Evolutionary conservation across 2,888 invertebrate genomes (phyloP), one percentile per base, ranked within the genome.

Genomic region (Drosophila mimetica): DNA sequence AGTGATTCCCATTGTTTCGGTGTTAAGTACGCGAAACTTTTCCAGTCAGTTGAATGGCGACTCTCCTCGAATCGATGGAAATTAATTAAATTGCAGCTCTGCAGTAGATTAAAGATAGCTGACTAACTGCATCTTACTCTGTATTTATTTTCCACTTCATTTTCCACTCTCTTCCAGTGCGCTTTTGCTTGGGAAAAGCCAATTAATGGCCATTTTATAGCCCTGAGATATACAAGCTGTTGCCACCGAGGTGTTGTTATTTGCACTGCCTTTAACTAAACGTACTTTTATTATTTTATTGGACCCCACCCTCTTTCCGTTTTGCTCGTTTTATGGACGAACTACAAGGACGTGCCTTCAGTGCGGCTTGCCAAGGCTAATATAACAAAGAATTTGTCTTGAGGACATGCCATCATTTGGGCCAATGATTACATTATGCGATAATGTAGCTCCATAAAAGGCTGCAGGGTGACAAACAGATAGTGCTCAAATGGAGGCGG

Each of bases 401-500:
- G 65, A 85, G 88, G 84, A 84, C 82, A 84, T 84, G 86, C 74
- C 67, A 61, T 65, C 87, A 88, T 86, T 87, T 82, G 88, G 67
- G 76, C 77, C 87, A 88, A 85, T 87, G 84, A 85, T 88, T 85
- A 85, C 89, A 85, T 88, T 87, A 85, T 85, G 89, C 89, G 84
- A 85, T 88, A 85, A 85, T 85, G 88, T 81, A 75, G 82, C 74
- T 72, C 57, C 85, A 75, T 85, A 84, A 84, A 74, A 79, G 76
- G 76, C 79, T 74, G 82, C 79, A 71, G 85, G 48, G 71, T 55
- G 65, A 65, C 74, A 74, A 52, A 50, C 64, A 37, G 55, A 65
- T 65, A 73, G 54, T 58, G 74, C 54, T 66, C 44, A 1, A 11
- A 28, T 28, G 4, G 42, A 55, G 71, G 13, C 5, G 36, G 20